Percentiles rank a stretch among this genome's conserved stretches.
These are phyloP conservation scores for Cyrtonyx montezumae DNA, from an alignment of 2,113 vertebrate genomes.

Conservation along the genomic window DNA sequence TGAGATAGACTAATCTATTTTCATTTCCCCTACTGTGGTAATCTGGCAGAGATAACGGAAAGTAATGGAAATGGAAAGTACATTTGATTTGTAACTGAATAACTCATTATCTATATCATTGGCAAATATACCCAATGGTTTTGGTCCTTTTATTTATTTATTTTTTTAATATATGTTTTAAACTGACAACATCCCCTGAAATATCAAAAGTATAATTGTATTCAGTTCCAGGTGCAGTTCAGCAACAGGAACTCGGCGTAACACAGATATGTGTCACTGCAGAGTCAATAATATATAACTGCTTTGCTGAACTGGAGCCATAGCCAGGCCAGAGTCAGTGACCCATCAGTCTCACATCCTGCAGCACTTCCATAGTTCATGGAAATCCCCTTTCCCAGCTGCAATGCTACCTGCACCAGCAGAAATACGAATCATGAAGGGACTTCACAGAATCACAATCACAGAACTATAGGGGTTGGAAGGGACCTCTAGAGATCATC, in stretches of 20 bases:
- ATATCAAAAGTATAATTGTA: background rate
- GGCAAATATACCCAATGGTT: background rate
- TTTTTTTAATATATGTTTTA: background rate
- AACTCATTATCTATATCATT: conserved; percentile 17
- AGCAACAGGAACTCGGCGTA: background rate
- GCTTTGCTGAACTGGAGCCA: conserved; percentile 1
- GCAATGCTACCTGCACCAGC: background rate
- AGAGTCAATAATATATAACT: background rate
- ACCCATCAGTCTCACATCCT: background rate
- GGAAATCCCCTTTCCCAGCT: background rate
- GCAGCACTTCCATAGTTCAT: background rate
- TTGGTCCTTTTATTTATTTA: background rate
- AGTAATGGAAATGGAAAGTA: conserved; percentile 49
- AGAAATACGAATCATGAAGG: background rate
- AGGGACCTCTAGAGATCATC: no score
- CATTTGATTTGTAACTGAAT: conserved; percentile 2
- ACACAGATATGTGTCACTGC: background rate
- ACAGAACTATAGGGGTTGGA: no score
- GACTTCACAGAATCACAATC: background rate
- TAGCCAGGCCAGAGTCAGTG: background rate
- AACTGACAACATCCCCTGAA: background rate
- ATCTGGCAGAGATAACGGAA: conserved; percentile 32
- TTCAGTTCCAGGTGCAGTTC: background rate
- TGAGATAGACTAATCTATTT: background rate
- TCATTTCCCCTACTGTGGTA: background rate